Conservation (phyloP, 2,113 vertebrate genomes). For the Microtus pennsylvanicus region DNA sequence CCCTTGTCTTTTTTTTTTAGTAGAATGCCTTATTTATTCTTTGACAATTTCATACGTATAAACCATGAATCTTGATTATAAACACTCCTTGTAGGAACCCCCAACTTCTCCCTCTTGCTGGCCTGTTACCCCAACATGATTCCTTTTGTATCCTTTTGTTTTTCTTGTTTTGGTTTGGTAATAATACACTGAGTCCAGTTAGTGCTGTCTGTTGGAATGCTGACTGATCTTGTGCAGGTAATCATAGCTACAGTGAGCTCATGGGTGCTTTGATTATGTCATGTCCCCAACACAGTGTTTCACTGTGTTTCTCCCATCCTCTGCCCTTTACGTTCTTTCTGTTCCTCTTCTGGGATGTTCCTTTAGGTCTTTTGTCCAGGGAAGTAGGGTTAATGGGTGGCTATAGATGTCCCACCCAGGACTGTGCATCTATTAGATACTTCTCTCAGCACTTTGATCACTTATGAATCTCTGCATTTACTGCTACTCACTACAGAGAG, state of each 20-base stretch:
- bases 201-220: neutral
- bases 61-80: neutral
- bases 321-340: neutral
- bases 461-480: neutral
- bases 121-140: neutral
- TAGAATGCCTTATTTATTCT: neutral
- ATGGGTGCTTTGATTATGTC: neutral
- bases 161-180: neutral
- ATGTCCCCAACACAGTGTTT: neutral
- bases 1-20: neutral
- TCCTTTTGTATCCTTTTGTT: neutral
- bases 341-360: neutral
- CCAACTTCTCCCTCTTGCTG: neutral
- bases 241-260: neutral
- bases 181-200: neutral
- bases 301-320: neutral
- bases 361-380: neutral
- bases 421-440: neutral
- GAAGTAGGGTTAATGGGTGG: neutral
- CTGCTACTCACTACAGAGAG: neutral
- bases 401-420: neutral
- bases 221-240: neutral
- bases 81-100: neutral
- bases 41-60: neutral
- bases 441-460: neutral